These are phyloP conservation scores for Parelbella ahira DNA, from an alignment of 2,888 invertebrate species.

Conservation along the genomic window DNA sequence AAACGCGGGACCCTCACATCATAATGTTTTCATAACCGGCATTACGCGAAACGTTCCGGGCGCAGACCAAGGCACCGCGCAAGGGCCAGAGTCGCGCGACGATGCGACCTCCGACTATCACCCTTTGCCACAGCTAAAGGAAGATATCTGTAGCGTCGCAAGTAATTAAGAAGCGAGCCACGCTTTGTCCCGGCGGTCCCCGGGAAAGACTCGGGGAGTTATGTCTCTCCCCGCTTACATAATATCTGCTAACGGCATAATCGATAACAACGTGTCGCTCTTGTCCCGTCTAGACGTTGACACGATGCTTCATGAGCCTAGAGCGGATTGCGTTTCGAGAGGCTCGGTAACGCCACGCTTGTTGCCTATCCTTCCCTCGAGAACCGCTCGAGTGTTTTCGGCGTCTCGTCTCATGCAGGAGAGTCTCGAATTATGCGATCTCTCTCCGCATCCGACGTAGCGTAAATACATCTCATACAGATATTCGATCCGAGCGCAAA, in stretches of 20 bases:
- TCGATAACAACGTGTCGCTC: constrained; percentile 65
- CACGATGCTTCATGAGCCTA: constrained; percentile 42
- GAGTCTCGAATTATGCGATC: constrained; percentile 33
- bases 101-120: no score
- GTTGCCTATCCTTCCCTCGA: constrained; percentile 29
- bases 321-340: constrained; percentile 49
- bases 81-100: no score
- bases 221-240: constrained; percentile 60
- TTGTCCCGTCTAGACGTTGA: constrained; percentile 61
- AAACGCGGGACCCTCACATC: constrained; percentile 46
- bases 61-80: no score
- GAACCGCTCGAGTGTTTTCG: constrained; percentile 40
- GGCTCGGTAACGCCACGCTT: constrained; percentile 35
- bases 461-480: constrained; percentile 41
- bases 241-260: constrained; percentile 73
- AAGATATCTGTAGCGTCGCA: constrained; percentile 59
- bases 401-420: constrained; percentile 36
- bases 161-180: constrained; percentile 71
- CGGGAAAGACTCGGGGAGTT: constrained; percentile 35
- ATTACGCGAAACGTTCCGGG: constrained; percentile 21
- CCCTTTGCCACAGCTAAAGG: constrained; percentile 28
- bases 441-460: constrained; percentile 33
- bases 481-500: constrained; percentile 41
- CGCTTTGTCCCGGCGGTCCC: constrained; percentile 51
- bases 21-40: constrained; percentile 52